Base-by-base conservation (phyloP, 2,888 invertebrate species). In the Electrophaes corylata region DNA sequence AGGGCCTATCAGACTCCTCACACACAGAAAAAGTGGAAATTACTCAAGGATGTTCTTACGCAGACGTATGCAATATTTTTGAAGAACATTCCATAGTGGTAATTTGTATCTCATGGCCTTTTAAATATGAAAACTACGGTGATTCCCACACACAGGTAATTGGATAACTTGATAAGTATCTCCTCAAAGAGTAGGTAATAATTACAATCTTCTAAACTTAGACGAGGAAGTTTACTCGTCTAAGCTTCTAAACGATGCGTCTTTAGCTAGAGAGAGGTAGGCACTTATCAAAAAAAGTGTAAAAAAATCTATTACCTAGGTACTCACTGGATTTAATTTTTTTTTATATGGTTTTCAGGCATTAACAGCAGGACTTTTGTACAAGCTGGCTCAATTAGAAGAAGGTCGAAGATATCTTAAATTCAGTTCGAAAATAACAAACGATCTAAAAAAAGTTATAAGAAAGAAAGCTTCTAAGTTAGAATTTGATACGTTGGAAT, bases 41-140 rank as follows among this genome's bases (percentile, higher is more conserved):
- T 31, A 71, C 77, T 4, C 79, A 84, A 60, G 90, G 84, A 11
- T 83, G 83, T 57, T 71, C 83, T 0, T 75, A 86, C 57, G 82
- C 89, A 8, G 91, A 91, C 54, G 64, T 90, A 18, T 91, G 89
- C 62, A 88, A 88, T 62, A 69, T 91, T 49, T 91, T 89, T 58
- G 88, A 88, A 20, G 79, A 83, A 4, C 57, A 78, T 47, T 84
- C 88, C 0, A 72, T 91, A 39, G 84, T 86, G 2, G 69, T 63
- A 5, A 62, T 67, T 18, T 86, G 78, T 54, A 79, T 91, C 64
- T 76, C 77, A n/a, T 83, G 82, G 83, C 84, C 87, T 0, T 81
- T 80, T 62, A 84, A 76, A 71, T 72, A 76, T 49, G 69, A 70
- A n/a, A 66, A 65, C 55, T 79, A 59, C 46, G 82, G 79, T 35